Evolutionary conservation across 1,140 invertebrate genomes (phyloP), one percentile per base, ranked within the genome.

Genomic region (Apis laboriosa): DNA sequence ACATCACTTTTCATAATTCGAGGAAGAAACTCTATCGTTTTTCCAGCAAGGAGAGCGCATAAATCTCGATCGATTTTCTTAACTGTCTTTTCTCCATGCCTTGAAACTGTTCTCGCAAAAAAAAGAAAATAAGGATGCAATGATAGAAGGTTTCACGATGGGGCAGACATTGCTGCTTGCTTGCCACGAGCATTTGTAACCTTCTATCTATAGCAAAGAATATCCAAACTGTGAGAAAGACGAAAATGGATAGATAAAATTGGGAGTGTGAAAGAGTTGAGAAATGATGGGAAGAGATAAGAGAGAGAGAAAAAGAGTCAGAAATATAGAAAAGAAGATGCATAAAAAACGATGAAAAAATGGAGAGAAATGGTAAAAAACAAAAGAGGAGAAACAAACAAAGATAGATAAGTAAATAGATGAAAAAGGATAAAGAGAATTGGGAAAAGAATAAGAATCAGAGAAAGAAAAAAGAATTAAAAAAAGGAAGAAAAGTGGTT

Each of bases 41-140:
- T 76, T 84, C 66, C 24, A 63, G 13, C 24, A 24, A 53, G 55
- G 43, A 66, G 53, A 28, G 56, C 53, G 55, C 11, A 15, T 0
- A 43, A 28, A 28, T 43, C 79, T 64, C 79, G 63, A 84, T 84
- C 73, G 83, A 84, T 84, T 84, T 84, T 76, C 79, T 84, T 82
- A 81, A 84, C 64, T 66, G 83, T 82, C 67, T 67, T 84, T 77
- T 72, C 79, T 84, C 58, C 43, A 34, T 60, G 71, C 72, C 66
- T 76, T 12, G 21, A 71, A 77, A 58, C 72, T 71, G 66, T 55
- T 84, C 64, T 71, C 72, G 79, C 66, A 72, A 83, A 85, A 83
- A 80, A 63, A 85, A 71, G 61, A 84, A 85, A 77, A 85, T 75
- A 86, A 86, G 79, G 61, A 53, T 73, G 68, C 82, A 72, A 86